A percentile compares a stretch with the other conserved stretches of the same genome.
Evolutionary conservation across 1,140 invertebrate genomes (phyloP).

Genomic region (Drosophila ogumai): DNA sequence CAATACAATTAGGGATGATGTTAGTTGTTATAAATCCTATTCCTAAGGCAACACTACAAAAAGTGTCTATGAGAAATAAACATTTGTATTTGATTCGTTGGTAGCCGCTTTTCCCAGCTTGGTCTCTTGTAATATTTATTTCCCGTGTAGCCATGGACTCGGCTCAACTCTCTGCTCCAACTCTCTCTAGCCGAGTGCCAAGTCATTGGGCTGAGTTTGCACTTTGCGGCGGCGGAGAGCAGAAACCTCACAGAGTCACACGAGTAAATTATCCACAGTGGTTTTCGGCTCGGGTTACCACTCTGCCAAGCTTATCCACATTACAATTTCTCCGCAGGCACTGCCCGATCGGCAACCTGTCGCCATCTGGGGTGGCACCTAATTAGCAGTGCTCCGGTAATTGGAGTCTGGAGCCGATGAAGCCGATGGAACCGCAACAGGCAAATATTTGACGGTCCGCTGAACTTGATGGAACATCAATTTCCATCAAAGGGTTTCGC

Average conservation of each 20-base stretch:
- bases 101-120: neutral
- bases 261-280: slow-evolving; percentile 74
- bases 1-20: neutral
- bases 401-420: slow-evolving; percentile 30
- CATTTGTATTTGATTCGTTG: no score
- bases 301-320: slow-evolving; percentile 38
- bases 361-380: slow-evolving; percentile 52
- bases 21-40: neutral
- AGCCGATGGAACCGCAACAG: slow-evolving; percentile 24
- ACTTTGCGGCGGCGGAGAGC: slow-evolving; percentile 46
- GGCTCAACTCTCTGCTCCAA: slow-evolving; percentile 2
- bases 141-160: slow-evolving; percentile 15
- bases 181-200: slow-evolving; percentile 7
- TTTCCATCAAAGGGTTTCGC: slow-evolving; percentile 26
- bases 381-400: slow-evolving; percentile 57
- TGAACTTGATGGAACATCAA: slow-evolving; percentile 40
- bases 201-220: slow-evolving; percentile 77
- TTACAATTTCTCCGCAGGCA: slow-evolving; percentile 38
- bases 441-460: slow-evolving; percentile 48
- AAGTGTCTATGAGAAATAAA: neutral
- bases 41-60: neutral
- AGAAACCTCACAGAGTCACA: slow-evolving; percentile 59
- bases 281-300: slow-evolving; percentile 64
- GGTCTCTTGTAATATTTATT: neutral
- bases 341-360: slow-evolving; percentile 37